Percentiles rank a stretch among this genome's conserved stretches.
Evolutionary conservation across 1,140 invertebrate genomes (phyloP).

Genomic region (Drosophila insularis): DNA sequence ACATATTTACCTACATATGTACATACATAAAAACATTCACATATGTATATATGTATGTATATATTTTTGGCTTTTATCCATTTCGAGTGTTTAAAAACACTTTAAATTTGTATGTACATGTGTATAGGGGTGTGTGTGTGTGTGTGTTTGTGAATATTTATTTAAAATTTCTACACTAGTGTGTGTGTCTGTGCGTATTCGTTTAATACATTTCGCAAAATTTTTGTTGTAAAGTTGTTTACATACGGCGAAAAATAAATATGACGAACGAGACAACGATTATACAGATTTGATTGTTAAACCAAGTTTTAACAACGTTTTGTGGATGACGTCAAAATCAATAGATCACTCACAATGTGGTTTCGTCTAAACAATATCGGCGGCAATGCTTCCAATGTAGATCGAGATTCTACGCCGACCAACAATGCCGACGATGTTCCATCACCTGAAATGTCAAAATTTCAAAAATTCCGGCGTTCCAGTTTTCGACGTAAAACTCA

Average conservation of each 20-base stretch:
- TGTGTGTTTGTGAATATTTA: not conserved
- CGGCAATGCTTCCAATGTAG: not conserved
- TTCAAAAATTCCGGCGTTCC: slow-evolving; percentile 47
- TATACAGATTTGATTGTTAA: not conserved
- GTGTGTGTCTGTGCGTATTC: not conserved
- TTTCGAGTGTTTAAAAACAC: slow-evolving; percentile 11
- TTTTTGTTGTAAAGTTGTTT: not conserved
- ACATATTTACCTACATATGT: slow-evolving; percentile 7
- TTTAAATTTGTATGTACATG: slow-evolving; percentile 3
- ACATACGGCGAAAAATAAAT: not conserved
- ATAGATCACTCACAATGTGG: slow-evolving; percentile 31
- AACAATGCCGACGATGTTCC: not conserved
- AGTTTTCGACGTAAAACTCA: slow-evolving; percentile 48
- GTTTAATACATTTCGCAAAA: not conserved
- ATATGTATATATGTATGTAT: slow-evolving; percentile 3
- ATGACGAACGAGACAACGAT: not conserved
- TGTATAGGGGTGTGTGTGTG: not conserved
- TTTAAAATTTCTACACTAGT: not conserved
- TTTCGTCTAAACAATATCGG: slow-evolving; percentile 29
- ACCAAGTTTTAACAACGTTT: not conserved
- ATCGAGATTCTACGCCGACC: not conserved
- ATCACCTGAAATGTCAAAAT: slow-evolving; percentile 27
- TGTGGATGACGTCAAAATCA: not conserved
- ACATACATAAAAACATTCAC: not conserved
- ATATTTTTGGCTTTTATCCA: slow-evolving; percentile 18